These are phyloP conservation scores for Pemphigus obesinymphae DNA, from an alignment of 1,140 invertebrate genomes.

Conservation along the genomic window DNA sequence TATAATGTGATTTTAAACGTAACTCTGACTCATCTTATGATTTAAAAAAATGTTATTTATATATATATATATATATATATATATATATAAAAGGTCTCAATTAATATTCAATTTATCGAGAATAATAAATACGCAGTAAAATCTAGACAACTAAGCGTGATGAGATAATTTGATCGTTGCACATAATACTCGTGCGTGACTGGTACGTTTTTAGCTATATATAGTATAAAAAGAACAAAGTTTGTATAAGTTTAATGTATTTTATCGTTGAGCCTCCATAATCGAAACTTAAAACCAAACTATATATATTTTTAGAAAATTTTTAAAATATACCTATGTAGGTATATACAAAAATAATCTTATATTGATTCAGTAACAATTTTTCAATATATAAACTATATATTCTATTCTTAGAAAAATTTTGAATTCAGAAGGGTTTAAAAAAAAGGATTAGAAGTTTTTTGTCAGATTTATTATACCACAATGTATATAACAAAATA, in stretches of 20 bases:
- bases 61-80: too few relatives aligned
- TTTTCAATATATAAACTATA: background rate
- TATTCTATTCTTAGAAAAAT: background rate
- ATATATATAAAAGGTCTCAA: background rate
- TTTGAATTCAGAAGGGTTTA: background rate
- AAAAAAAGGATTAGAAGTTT: background rate
- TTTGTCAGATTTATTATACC: too few relatives aligned
- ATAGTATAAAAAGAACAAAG: background rate
- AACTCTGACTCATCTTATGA: too few relatives aligned
- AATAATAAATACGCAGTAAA: background rate
- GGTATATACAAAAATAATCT: background rate
- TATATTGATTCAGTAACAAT: background rate
- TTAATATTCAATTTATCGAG: background rate
- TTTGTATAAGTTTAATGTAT: constrained; percentile 5
- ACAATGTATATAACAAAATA: too few relatives aligned
- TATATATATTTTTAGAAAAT: background rate
- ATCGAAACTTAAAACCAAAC: constrained; percentile 4
- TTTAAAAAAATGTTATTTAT: too few relatives aligned
- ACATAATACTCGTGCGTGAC: background rate
- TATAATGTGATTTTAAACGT: too few relatives aligned
- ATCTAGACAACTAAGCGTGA: background rate
- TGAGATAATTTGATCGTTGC: background rate
- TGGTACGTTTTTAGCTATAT: background rate
- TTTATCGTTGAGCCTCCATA: background rate
- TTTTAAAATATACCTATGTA: background rate